Conservation (phyloP, 2,797 vertebrate species). For the Coregonus ussuriensis region DNA sequence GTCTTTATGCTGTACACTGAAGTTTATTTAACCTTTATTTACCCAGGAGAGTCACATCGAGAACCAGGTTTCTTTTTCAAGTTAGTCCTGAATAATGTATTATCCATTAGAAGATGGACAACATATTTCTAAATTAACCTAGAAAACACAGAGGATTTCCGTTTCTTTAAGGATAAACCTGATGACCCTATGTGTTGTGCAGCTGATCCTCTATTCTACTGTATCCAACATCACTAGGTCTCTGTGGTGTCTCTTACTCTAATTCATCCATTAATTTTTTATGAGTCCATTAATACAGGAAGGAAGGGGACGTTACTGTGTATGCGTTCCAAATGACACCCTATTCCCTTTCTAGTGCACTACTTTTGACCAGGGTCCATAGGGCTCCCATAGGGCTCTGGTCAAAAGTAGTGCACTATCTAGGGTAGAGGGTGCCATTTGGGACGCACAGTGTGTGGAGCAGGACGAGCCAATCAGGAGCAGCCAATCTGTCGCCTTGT, state of each 20-base stretch:
- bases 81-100: background rate
- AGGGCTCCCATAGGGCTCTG: background rate
- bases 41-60: background rate
- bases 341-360: background rate
- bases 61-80: background rate
- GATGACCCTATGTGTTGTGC: background rate
- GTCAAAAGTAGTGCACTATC: background rate
- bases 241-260: background rate
- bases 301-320: constrained; percentile 64
- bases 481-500: constrained; percentile 61
- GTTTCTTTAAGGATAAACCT: background rate
- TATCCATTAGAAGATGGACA: background rate
- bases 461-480: constrained; percentile 66
- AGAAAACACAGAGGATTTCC: background rate
- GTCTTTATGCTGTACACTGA: background rate
- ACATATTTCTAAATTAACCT: background rate
- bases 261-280: constrained; percentile 58
- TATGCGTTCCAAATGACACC: background rate
- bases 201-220: too few species aligned
- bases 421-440: background rate
- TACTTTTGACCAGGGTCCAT: background rate
- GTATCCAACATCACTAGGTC: background rate
- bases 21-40: background rate
- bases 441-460: constrained; percentile 39
- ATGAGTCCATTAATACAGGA: constrained; percentile 65